Evolutionary conservation across 2,888 invertebrate genomes (phyloP).

Genomic region (Apoda limacodes): DNA sequence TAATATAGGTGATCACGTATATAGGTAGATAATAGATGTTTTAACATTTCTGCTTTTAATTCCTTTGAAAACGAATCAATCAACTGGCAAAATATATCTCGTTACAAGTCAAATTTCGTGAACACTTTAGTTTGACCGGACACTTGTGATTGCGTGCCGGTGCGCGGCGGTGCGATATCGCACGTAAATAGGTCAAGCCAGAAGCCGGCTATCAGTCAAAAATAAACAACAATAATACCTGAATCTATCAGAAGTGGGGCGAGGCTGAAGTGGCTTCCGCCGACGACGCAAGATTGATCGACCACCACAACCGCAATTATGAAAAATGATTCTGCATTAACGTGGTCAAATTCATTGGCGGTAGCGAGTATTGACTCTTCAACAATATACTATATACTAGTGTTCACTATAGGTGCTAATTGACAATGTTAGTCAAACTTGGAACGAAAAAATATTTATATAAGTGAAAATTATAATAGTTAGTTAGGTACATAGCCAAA

Average conservation of each 20-base stretch:
- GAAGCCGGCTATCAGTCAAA: slow-evolving; percentile 44
- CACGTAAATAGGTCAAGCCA: slow-evolving; percentile 37
- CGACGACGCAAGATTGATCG: slow-evolving; percentile 57
- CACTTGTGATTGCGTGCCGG: slow-evolving; percentile 38
- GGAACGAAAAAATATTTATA: too few species aligned
- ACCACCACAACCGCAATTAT: slow-evolving; percentile 53
- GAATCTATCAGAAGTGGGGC: slow-evolving; percentile 37
- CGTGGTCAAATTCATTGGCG: slow-evolving; percentile 20
- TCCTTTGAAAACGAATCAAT: too few species aligned
- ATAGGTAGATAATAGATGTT: too few species aligned
- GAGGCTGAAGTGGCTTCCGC: slow-evolving; percentile 59
- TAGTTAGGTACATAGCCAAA: too few species aligned
- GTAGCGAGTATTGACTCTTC: slow-evolving; percentile 12
- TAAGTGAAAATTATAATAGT: too few species aligned
- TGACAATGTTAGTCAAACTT: too few species aligned
- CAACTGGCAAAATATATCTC: too few species aligned
- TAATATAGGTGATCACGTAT: too few species aligned
- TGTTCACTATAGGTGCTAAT: too few species aligned
- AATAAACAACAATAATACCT: slow-evolving; percentile 50
- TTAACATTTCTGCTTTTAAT: too few species aligned
- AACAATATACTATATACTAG: too few species aligned
- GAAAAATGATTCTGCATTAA: slow-evolving; percentile 53
- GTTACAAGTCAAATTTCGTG: too few species aligned
- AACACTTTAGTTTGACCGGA: slow-evolving; percentile 24
- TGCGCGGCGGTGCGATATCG: slow-evolving; percentile 35